Base-by-base conservation (phyloP, 2,113 vertebrate genomes). In the Uria lomvia region DNA sequence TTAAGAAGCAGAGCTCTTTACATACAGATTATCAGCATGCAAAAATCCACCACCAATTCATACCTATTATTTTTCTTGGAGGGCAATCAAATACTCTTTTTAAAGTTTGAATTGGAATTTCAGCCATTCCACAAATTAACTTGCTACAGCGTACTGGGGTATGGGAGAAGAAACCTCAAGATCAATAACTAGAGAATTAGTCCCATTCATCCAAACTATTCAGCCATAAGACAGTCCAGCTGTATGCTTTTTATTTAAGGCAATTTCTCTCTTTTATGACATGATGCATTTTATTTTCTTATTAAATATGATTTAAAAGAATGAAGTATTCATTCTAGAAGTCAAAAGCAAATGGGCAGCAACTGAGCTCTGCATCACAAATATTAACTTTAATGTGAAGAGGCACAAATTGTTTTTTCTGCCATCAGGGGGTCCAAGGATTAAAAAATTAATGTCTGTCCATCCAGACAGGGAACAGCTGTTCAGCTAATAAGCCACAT, bases 391-490 rank as follows among this genome's bases (percentile, higher is more conserved):
- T 97, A 97, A 98, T 97, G 82, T 96, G 96, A 97, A 97, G 90
- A 97, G 95, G 96, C 97, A 97, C 86, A 98, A 97, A 98, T 96
- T 97, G 92, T 3, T 93, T 97, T 96, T 97, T 89, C 96, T 92
- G 94, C 93, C 95, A 98, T 96, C 86, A 93, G 96, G 92, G 92
- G 95, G 90, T 96, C 81, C 68, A 84, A 89, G 86, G 90, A 97
- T 95, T 97, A 97, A 98, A 98, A 98, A 98, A 96, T 94, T 96
- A 97, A 96, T 96, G 96, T 95, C 90, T 97, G 96, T 98, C 95
- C 91, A 96, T 90, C 95, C 96, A 98, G 96, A 96, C 82, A 92
- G 96, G 96, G 90, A 98, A 97, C 97, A 98, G 95, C 97, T 98
- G 97, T 97, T 98, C 93, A 78, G 89, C 88, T 96, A 97, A 94